phyloP scores from a whole-genome alignment of 1,140 invertebrate species.

The Drosophila lowei region DNA sequence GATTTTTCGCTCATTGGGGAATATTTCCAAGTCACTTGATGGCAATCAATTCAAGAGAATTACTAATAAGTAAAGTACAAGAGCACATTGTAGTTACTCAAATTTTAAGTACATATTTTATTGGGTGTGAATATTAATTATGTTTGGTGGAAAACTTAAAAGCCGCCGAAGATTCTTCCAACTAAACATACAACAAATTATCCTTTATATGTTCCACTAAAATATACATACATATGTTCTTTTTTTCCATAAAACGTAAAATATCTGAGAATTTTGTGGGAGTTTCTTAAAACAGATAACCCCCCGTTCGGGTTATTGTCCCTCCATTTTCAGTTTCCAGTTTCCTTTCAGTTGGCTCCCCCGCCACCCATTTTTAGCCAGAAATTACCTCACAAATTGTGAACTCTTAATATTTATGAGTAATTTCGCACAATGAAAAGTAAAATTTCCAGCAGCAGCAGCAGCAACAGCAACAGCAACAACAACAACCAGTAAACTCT shows the following conservation, averaged over 20 bases:
- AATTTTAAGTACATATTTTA: too few species aligned
- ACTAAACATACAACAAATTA: too few species aligned
- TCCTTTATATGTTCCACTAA: too few species aligned
- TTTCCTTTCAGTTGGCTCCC: conserved; percentile 9
- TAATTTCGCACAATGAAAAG: conserved; percentile 75
- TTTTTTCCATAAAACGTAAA: too few species aligned
- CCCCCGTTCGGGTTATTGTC: neutral
- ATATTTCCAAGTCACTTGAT: neutral
- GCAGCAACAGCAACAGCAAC: conserved; percentile 8
- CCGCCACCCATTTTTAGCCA: conserved; percentile 22
- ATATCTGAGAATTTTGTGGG: neutral
- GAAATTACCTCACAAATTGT: conserved; percentile 63
- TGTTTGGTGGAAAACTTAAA: too few species aligned
- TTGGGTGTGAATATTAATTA: too few species aligned
- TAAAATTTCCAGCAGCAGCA: conserved; percentile 55
- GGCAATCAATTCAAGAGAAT: too few species aligned
- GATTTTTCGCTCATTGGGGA: conserved; percentile 9
- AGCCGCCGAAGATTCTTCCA: too few species aligned
- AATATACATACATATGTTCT: too few species aligned
- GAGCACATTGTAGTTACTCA: too few species aligned
- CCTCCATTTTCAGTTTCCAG: neutral
- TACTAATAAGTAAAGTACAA: too few species aligned
- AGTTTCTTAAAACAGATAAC: neutral
- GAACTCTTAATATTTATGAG: conserved; percentile 65
- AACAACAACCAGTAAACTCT: conserved; percentile 41